Percentiles rank a stretch among this genome's conserved stretches.
Evolutionary conservation across 2,888 invertebrate species (phyloP).

Genomic region (Eulithis prunata): DNA sequence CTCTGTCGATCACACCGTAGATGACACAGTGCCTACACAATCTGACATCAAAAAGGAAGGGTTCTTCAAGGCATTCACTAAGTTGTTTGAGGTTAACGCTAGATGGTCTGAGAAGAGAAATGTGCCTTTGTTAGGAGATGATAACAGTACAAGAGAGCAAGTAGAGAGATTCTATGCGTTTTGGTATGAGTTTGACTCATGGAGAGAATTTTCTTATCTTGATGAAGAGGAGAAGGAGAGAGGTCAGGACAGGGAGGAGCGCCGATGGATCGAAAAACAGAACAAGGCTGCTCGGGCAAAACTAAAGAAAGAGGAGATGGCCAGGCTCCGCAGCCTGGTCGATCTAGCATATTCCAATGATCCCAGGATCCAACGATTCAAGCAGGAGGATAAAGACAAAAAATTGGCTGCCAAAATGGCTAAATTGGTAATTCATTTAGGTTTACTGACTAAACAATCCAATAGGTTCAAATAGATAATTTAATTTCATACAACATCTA

Average conservation of each 20-base stretch:
- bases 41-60: slow-evolving; percentile 90
- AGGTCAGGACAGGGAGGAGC: slow-evolving; percentile 97
- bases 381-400: slow-evolving; percentile 96
- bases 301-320: slow-evolving; percentile 98
- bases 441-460: background rate
- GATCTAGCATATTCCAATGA: slow-evolving; percentile 97
- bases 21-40: slow-evolving; percentile 92
- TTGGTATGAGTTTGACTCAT: slow-evolving; percentile 99
- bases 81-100: slow-evolving; percentile 90
- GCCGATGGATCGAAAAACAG: slow-evolving; percentile 99
- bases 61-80: slow-evolving; percentile 88
- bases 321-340: slow-evolving; percentile 94
- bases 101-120: slow-evolving; percentile 96
- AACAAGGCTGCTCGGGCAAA: slow-evolving; percentile 97
- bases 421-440: slow-evolving; percentile 82
- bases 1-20: slow-evolving; percentile 97
- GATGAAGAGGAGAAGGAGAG: slow-evolving; percentile 99
- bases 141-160: slow-evolving; percentile 90
- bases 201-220: slow-evolving; percentile 99
- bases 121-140: slow-evolving; percentile 92
- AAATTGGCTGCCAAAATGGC: slow-evolving; percentile 95
- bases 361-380: slow-evolving; percentile 96
- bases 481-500: no score
- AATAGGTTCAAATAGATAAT: background rate
- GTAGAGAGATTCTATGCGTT: slow-evolving; percentile 98